Evolutionary conservation across 2,888 invertebrate genomes (phyloP), one percentile per base, ranked within the genome.

Genomic region (Melieria crassipennis): DNA sequence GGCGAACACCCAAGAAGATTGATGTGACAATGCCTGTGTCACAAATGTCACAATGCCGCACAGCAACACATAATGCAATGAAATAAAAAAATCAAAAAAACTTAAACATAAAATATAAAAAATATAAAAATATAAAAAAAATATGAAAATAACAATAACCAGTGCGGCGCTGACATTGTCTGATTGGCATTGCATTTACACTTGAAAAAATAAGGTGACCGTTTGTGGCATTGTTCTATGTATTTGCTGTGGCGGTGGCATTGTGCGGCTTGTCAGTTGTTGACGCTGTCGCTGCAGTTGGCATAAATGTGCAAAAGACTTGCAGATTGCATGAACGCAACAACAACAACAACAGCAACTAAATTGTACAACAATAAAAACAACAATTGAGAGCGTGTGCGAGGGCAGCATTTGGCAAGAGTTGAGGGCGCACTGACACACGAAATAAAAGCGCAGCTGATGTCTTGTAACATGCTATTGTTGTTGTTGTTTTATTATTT

Each of bases 101-200:
- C 11, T 47, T n/a, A 43, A n/a, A 10, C 13, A 43, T 45, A 30
- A 60, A 61, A 50, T 13, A 45, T 55, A 60, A 56, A 60, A 55
- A n/a, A n/a, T n/a, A n/a, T n/a, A n/a, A 30, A 60, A 61, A 50
- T 13, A 45, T 55, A 60, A 56, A 60, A 64, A 63, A 66, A 65
- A 69, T 70, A 30, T 70, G 30, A 30, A 30, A 75, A 69, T 73
- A 76, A 75, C 74, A 70, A 75, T 75, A 76, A 73, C 77, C 77
- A 78, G 70, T 74, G 76, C 72, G 73, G 73, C 16, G 30, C 30
- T 30, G 30, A 30, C 30, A 30, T 30, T 30, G 30, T 30, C 30
- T 30, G 30, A 30, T 30, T 30, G 30, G 30, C 30, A 30, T 30
- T 30, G 30, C 30, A 30, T 30, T 30, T 30, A 30, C 30, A 30